Percentiles rank a stretch among this genome's conserved stretches.
These are phyloP conservation scores for Prionace glauca DNA, from an alignment of 2,797 vertebrate species.

Conservation along the genomic window DNA sequence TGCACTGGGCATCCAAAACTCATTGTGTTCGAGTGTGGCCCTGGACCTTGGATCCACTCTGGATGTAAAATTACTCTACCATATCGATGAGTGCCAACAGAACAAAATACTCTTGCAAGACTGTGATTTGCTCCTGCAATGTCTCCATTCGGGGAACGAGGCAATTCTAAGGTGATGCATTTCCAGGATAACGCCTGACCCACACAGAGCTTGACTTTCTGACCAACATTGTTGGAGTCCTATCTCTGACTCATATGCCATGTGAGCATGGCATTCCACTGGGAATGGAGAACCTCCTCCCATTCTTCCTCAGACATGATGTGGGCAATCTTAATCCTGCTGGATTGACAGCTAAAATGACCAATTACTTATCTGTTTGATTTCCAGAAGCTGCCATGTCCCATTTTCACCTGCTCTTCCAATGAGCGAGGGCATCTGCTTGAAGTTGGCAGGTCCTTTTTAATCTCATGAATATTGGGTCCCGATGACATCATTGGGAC, in stretches of 20 bases:
- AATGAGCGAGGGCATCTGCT: neutral
- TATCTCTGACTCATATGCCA: neutral
- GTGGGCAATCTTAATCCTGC: neutral
- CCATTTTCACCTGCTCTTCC: neutral
- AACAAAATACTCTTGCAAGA: neutral
- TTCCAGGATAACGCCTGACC: neutral
- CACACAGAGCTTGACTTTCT: neutral
- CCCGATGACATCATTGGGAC: neutral
- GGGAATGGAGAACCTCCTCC: neutral
- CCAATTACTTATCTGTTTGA: neutral
- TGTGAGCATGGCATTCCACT: neutral
- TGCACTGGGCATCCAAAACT: neutral
- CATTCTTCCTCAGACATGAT: neutral
- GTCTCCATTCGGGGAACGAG: neutral
- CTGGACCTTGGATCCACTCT: neutral
- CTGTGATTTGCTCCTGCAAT: too few relatives aligned
- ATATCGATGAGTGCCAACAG: neutral
- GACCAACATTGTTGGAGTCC: neutral
- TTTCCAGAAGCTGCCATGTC: neutral
- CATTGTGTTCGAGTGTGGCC: neutral
- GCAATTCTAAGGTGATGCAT: neutral
- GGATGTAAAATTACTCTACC: neutral
- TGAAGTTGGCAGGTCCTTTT: neutral
- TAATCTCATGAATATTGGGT: neutral
- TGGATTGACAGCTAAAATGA: neutral